Conservation (phyloP, 2,888 invertebrate genomes). For the Melanophora roralis region DNA sequence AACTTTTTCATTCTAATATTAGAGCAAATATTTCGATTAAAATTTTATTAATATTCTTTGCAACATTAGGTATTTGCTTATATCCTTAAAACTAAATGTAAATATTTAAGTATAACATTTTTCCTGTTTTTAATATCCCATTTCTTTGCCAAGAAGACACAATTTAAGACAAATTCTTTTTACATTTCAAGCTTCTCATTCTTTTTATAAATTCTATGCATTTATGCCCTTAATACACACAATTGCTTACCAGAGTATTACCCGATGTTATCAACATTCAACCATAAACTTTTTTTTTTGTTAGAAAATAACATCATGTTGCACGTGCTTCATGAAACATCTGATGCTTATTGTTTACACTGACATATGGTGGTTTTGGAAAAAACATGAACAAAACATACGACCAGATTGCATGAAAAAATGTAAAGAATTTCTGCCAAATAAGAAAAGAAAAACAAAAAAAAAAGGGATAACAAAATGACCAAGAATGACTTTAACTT, state of each 20-base stretch:
- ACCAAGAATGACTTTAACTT: constrained; percentile 18
- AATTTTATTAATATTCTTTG: no score
- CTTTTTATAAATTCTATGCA: background rate
- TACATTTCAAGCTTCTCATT: background rate
- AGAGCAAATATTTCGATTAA: background rate
- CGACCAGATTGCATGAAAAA: constrained; percentile 17
- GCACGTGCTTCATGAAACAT: constrained; percentile 56
- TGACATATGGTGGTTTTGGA: constrained; percentile 39
- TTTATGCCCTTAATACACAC: background rate
- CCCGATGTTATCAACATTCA: background rate
- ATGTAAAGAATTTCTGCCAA: constrained; percentile 4
- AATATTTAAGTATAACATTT: constrained; percentile 18
- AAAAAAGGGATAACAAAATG: constrained; percentile 25
- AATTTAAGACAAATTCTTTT: constrained; percentile 6
- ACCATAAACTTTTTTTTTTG: background rate
- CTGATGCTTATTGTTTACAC: constrained; percentile 55
- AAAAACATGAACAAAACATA: background rate
- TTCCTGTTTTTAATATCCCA: background rate
- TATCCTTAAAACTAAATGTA: background rate
- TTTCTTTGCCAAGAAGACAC: background rate
- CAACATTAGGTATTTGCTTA: no score
- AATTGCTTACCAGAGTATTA: constrained; percentile 4
- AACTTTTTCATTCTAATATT: no score
- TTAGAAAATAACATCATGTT: constrained; percentile 5
- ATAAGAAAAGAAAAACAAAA: constrained; percentile 3